Percentiles rank a stretch among this genome's conserved stretches.
Conservation (phyloP, 2,113 vertebrate genomes). For the Seriola aureovittata region DNA sequence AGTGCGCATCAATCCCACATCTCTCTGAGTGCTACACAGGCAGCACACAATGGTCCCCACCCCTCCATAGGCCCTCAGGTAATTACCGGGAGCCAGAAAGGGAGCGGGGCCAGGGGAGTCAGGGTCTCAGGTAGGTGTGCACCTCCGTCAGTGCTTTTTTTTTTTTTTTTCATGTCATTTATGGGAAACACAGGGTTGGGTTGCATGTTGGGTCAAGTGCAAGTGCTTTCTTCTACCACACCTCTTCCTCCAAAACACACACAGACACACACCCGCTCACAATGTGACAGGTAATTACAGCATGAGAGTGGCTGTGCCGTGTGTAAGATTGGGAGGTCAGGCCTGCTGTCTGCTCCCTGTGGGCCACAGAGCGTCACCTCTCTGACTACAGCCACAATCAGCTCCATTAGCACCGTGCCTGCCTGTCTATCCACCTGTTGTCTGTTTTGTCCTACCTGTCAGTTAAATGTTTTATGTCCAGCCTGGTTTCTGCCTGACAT, state of each 20-base stretch:
- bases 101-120: slow-evolving; percentile 54
- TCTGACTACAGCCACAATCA: slow-evolving; percentile 56
- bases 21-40: slow-evolving; percentile 60
- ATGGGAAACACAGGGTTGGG: slow-evolving; percentile 61
- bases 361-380: slow-evolving; percentile 45
- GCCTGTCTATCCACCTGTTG: slow-evolving; percentile 42
- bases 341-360: slow-evolving; percentile 41
- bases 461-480: slow-evolving; percentile 8
- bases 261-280: slow-evolving; percentile 25
- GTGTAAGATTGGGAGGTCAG: slow-evolving; percentile 56
- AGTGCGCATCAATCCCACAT: slow-evolving; percentile 69
- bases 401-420: slow-evolving; percentile 55
- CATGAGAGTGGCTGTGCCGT: slow-evolving; percentile 38
- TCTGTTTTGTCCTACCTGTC: slow-evolving; percentile 39
- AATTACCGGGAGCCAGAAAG: slow-evolving; percentile 72
- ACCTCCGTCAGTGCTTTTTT: slow-evolving; percentile 23
- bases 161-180: slow-evolving; percentile 49
- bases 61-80: slow-evolving; percentile 67
- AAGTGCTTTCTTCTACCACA: slow-evolving; percentile 47
- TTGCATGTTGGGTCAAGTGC: slow-evolving; percentile 68
- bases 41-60: slow-evolving; percentile 63
- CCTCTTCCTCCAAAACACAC: slow-evolving; percentile 41
- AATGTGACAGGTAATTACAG: slow-evolving; percentile 69
- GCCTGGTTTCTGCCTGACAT: slow-evolving; percentile 7
- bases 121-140: slow-evolving; percentile 44